A percentile compares a stretch with the other conserved stretches of the same genome.
Evolutionary conservation across 2,797 vertebrate species (phyloP).

Genomic region (Rhynchonycteris naso): DNA sequence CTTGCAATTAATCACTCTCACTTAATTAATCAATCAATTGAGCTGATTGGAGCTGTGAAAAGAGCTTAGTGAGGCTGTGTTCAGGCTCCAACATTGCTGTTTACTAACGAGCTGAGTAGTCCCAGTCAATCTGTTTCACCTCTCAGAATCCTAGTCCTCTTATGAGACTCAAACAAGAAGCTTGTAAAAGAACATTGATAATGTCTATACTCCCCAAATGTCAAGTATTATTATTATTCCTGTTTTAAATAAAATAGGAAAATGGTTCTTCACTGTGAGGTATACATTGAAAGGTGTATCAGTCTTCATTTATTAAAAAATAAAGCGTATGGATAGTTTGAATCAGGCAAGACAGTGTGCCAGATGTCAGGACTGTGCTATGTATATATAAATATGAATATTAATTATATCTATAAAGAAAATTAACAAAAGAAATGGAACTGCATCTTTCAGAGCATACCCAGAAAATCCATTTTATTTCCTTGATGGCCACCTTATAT

Average conservation of each 20-base stretch:
- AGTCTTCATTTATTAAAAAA: constrained; percentile 31
- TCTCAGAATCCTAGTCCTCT: constrained; percentile 44
- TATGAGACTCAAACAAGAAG: background rate
- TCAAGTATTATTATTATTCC: background rate
- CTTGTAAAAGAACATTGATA: background rate
- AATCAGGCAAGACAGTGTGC: background rate
- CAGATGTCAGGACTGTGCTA: background rate
- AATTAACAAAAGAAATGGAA: background rate
- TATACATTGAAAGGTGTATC: background rate
- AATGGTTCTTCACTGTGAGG: background rate
- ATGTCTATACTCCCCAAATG: background rate
- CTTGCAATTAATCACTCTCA: constrained; percentile 65
- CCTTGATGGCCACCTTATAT: background rate
- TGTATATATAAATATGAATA: background rate
- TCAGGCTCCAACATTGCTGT: background rate
- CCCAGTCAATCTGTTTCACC: background rate
- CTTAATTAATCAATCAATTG: constrained; percentile 68
- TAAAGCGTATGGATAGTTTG: background rate
- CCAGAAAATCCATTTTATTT: background rate
- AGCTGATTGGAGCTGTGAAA: constrained; percentile 30
- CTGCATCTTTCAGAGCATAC: background rate
- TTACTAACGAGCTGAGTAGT: background rate
- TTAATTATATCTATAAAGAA: background rate
- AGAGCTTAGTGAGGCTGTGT: constrained; percentile 8
- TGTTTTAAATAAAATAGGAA: background rate